phyloP scores from a whole-genome alignment of 2,113 vertebrate species.

The Artemisiospiza belli region DNA sequence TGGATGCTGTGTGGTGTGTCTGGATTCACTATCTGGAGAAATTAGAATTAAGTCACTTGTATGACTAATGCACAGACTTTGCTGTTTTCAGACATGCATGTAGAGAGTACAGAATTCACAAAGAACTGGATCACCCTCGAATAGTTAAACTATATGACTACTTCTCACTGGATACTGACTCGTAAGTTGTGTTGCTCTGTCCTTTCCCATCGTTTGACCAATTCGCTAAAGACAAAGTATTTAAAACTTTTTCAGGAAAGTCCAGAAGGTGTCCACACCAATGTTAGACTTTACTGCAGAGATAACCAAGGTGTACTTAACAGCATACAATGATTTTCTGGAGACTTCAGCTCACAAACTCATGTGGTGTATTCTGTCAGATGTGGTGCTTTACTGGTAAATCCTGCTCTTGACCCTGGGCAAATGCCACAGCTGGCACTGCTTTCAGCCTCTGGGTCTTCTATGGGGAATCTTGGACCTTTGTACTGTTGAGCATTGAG shows the following conservation, averaged over 20 bases:
- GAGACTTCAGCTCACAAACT: neutral
- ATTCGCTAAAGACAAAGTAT: neutral
- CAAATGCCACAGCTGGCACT: neutral
- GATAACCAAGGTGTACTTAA: neutral
- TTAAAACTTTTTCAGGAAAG: neutral
- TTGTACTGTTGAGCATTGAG: neutral
- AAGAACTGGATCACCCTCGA: conserved; percentile 98
- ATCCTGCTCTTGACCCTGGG: neutral
- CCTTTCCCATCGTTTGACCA: neutral
- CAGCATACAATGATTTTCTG: neutral
- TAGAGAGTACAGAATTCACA: conserved; percentile 99
- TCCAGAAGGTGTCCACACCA: neutral
- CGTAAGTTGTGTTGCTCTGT: conserved; percentile 81
- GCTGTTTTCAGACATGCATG: conserved; percentile 89
- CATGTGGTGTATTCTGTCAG: neutral
- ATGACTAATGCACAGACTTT: conserved; percentile 43
- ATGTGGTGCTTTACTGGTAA: neutral
- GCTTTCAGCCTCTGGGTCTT: neutral
- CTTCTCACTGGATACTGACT: conserved; percentile 98
- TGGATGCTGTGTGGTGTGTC: neutral
- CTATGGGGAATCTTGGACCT: neutral
- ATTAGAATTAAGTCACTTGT: neutral
- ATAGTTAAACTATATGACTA: conserved; percentile 99
- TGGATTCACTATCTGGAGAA: neutral
- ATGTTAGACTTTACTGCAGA: neutral